A percentile compares a stretch with the other conserved stretches of the same genome.
Evolutionary conservation across 2,797 vertebrate species (phyloP).

Genomic region (Onychomys leucogaster): DNA sequence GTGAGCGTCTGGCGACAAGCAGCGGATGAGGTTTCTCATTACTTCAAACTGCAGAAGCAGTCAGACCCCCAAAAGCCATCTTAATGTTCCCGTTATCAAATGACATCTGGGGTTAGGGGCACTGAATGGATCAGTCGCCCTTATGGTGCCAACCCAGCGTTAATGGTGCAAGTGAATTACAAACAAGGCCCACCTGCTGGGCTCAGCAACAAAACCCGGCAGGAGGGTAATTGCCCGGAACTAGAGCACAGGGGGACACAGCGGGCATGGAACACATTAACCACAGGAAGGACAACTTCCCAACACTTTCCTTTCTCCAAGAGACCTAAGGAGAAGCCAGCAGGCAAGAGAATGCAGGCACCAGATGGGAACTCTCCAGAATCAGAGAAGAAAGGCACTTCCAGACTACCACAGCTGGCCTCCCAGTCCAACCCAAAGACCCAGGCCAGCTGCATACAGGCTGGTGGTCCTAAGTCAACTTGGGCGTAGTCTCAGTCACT

Average conservation of each 20-base stretch:
- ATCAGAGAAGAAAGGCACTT: background rate
- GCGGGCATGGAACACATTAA: slow-evolving; percentile 71
- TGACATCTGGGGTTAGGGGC: slow-evolving; percentile 53
- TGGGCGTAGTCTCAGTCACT: background rate
- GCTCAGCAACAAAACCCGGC: slow-evolving; percentile 74
- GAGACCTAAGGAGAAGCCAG: slow-evolving; percentile 72
- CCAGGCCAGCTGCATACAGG: background rate
- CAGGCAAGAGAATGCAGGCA: background rate
- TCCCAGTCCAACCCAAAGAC: background rate
- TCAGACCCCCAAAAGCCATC: background rate
- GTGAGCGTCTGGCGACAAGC: background rate
- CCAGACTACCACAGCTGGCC: background rate
- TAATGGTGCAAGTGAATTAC: slow-evolving; percentile 80
- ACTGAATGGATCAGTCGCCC: slow-evolving; percentile 62
- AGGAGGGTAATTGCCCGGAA: slow-evolving; percentile 85
- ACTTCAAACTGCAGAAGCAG: slow-evolving; percentile 36
- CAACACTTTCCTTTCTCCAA: slow-evolving; percentile 22
- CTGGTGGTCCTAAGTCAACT: fast-evolving
- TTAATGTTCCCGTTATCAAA: slow-evolving; percentile 11
- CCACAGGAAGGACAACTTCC: slow-evolving; percentile 69
- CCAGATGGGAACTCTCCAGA: background rate
- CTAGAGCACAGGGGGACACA: slow-evolving; percentile 85
- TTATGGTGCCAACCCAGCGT: slow-evolving; percentile 68
- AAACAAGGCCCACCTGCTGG: slow-evolving; percentile 83
- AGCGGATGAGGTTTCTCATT: background rate